phyloP scores from a whole-genome alignment of 2,888 invertebrate species.

The Luperina testacea region DNA sequence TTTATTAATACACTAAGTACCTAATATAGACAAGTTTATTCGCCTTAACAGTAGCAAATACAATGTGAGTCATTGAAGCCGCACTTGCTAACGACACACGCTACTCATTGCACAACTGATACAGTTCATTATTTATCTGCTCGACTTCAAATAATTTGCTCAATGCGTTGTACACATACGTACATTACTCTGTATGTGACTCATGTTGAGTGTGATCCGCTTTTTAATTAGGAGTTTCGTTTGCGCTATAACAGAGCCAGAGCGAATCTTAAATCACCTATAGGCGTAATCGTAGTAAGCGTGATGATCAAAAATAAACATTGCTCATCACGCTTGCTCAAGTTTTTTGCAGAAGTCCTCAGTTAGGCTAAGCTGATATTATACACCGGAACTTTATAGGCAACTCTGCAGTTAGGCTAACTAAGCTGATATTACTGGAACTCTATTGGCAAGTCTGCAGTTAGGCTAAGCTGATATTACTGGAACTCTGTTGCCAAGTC shows the following conservation, averaged over 20 bases:
- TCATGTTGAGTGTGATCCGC: neutral
- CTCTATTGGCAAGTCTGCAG: too few relatives aligned
- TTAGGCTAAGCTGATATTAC: too few relatives aligned
- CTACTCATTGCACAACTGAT: conserved; percentile 76
- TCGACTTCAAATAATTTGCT: conserved; percentile 66
- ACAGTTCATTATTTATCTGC: conserved; percentile 70
- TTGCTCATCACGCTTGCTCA: neutral
- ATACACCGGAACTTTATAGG: too few relatives aligned
- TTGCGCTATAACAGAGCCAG: neutral
- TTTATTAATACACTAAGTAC: neutral
- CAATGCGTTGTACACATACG: conserved; percentile 37
- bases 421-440: neutral
- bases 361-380: neutral
- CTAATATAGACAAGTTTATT: neutral
- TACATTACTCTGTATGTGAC: conserved; percentile 7
- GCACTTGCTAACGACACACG: conserved; percentile 67
- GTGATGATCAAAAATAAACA: too few relatives aligned
- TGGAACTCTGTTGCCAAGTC: too few relatives aligned
- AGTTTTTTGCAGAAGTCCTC: neutral
- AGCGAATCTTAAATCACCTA: too few relatives aligned
- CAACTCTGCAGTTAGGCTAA: too few relatives aligned
- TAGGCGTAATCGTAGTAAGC: neutral
- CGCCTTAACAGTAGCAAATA: conserved; percentile 63
- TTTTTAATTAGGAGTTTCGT: conserved; percentile 12
- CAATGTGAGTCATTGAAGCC: conserved; percentile 75